Percentiles rank a stretch among this genome's conserved stretches.
Conservation (phyloP, 23 tunicate genomes). For the Aplidium turbinatum region DNA sequence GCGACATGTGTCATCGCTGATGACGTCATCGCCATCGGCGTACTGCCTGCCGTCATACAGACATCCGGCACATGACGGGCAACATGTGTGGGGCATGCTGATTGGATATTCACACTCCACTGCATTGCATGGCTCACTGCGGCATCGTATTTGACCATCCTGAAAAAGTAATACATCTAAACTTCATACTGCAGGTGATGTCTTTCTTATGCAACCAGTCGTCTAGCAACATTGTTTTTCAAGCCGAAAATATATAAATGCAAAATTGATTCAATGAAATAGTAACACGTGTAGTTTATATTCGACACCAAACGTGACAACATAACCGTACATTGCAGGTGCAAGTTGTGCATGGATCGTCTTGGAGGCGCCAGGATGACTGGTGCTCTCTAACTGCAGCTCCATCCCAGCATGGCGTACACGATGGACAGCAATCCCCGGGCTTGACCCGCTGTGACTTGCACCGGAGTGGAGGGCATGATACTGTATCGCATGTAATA, state of each 20-base stretch:
- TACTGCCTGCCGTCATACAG: constrained; percentile 37
- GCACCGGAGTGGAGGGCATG: constrained; percentile 59
- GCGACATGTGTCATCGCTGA: constrained; percentile 29
- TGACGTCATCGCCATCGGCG: constrained; percentile 32
- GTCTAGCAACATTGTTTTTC: too few species aligned
- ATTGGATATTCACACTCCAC: constrained; percentile 51
- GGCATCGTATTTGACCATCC: constrained; percentile 66
- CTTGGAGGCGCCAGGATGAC: constrained; percentile 57
- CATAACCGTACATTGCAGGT: constrained; percentile 51
- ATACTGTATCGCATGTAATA: constrained; percentile 37
- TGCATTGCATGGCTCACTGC: constrained; percentile 30
- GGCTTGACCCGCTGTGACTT: background rate
- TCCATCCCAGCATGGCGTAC: constrained; percentile 56
- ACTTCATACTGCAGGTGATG: too few species aligned
- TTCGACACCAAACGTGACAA: too few species aligned
- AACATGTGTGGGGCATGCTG: constrained; percentile 45
- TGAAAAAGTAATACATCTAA: too few species aligned
- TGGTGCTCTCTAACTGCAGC: constrained; percentile 38
- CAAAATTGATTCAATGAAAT: too few species aligned
- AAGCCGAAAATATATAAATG: too few species aligned
- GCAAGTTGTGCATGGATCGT: constrained; percentile 74
- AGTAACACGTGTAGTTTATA: too few species aligned
- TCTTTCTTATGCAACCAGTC: too few species aligned
- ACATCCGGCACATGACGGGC: constrained; percentile 73
- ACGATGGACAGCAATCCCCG: constrained; percentile 77